Evolutionary conservation across 2,888 invertebrate species (phyloP).

Genomic region (Ophion ellenae): DNA sequence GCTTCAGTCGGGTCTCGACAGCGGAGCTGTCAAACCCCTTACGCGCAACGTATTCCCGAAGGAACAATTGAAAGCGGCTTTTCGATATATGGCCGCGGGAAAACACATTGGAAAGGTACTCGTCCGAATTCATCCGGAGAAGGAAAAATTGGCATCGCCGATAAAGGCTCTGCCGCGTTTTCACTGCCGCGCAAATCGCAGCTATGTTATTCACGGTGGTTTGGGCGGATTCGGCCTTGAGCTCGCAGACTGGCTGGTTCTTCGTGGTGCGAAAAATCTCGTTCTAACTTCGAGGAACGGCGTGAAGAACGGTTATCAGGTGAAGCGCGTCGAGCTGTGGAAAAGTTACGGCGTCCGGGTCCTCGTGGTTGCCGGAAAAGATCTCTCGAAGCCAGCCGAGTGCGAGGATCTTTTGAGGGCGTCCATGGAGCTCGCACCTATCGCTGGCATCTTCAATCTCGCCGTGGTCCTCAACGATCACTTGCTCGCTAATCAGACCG

Average conservation of each 20-base stretch:
- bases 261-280: conserved; percentile 91
- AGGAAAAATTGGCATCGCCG: conserved; percentile 66
- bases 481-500: conserved; percentile 85
- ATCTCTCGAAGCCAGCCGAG: conserved; percentile 89
- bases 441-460: conserved; percentile 88
- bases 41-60: conserved; percentile 87
- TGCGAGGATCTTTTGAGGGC: conserved; percentile 89
- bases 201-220: conserved; percentile 90
- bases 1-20: conserved; percentile 87
- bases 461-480: conserved; percentile 86
- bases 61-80: conserved; percentile 89
- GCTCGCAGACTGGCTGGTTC: conserved; percentile 93
- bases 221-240: conserved; percentile 97
- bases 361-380: conserved; percentile 87
- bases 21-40: conserved; percentile 89
- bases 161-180: conserved; percentile 84
- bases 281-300: conserved; percentile 93
- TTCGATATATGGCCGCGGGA: conserved; percentile 87
- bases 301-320: conserved; percentile 92
- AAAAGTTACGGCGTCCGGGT: conserved; percentile 88
- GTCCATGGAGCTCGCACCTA: conserved; percentile 84
- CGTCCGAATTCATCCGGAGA: conserved; percentile 76
- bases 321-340: conserved; percentile 89
- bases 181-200: conserved; percentile 84
- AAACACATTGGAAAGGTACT: conserved; percentile 92